Evolutionary conservation across 2,113 vertebrate species (phyloP), one percentile per base, ranked within the genome.

Genomic region (Himantopus leucocephalus): DNA sequence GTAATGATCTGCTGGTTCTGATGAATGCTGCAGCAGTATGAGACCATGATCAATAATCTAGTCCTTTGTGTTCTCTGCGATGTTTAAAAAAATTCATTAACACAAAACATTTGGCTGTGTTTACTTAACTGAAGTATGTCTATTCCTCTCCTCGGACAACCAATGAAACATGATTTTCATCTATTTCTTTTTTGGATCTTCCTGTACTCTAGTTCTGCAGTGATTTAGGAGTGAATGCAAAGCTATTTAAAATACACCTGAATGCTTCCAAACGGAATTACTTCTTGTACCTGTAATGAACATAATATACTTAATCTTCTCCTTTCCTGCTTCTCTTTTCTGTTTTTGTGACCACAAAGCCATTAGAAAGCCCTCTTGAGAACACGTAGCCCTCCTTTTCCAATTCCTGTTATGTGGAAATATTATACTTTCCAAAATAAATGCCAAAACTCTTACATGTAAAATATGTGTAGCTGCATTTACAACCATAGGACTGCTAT

Each of bases 401-500:
- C 29, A 27, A 1, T 84, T 84, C n/a, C 56, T n/a, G 3, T 64
- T 88, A 55, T 0, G 0, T 32, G 20, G 58, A 55, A 55, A 48
- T 64, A 37, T 2, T 39, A 5, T 16, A 13, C 11, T 78, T 84
- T 45, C 59, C 35, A 39, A 37, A 67, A 60, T 11, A 62, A 68
- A 56, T 32, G 48, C 35, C 45, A 47, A 3, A 78, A 62, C 23
- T 56, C 66, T 34, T 67, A n/a, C 13, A 3, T 35, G 26, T 55
- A n/a, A 39, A 77, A 13, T 62, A 37, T 0, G 0, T 14, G 7
- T 35, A 34, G 41, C 35, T 15, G 4, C 0, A 0, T 63, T 47
- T 52, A 63, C 19, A 56, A 4, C 48, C 35, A 26, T 9, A 60
- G 71, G 43, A 82, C 11, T 26, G 29, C 29, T 52, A 3, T 23